Evolutionary conservation across 1,140 invertebrate genomes (phyloP), one percentile per base, ranked within the genome.

Genomic region (Epicauta chinensis): DNA sequence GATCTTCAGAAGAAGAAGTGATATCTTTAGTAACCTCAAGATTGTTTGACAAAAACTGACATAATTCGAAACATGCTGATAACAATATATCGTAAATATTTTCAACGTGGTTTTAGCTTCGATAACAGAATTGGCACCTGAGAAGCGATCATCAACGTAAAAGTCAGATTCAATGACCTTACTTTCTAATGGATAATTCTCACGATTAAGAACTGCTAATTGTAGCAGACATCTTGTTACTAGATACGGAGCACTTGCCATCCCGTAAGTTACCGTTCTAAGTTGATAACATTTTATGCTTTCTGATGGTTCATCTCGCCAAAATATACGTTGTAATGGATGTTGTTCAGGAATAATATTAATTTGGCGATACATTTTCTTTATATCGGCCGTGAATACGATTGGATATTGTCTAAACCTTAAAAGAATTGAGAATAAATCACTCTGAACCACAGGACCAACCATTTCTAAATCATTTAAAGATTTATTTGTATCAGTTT

Each of bases 391-490:
- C 5, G 23, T 44, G 3, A 65, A 13, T 2, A 57, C 59, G 44
- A 39, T 55, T 39, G 31, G n/a, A 41, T 59, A 45, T 40, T 55
- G 51, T 15, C 68, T 46, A 54, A 67, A 60, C 41, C 65, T 35
- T 3, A 74, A 51, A 2, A 69, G 70, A 29, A 66, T 53, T 12
- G 47, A 46, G 14, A 58, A 51, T n/a, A 74, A 49, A 32, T 69
- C 66, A 23, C 69, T 55, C 44, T 74, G 72, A n/a, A 73, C 43
- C 4, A 48, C 58, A 2, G 70, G 68, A 3, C 72, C 71, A 5
- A 63, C 59, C 31, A 64, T 51, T 11, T 69, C 56, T 12, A 63
- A 59, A 30, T 70, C 57, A 44, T 71, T 72, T n/a, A 73, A 36
- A 1, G 67, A 71, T 10, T 59, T 37, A n/a, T 63, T 62, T n/a